phyloP scores from a whole-genome alignment of 1,140 invertebrate species.

The Drosophila paulistorum region DNA sequence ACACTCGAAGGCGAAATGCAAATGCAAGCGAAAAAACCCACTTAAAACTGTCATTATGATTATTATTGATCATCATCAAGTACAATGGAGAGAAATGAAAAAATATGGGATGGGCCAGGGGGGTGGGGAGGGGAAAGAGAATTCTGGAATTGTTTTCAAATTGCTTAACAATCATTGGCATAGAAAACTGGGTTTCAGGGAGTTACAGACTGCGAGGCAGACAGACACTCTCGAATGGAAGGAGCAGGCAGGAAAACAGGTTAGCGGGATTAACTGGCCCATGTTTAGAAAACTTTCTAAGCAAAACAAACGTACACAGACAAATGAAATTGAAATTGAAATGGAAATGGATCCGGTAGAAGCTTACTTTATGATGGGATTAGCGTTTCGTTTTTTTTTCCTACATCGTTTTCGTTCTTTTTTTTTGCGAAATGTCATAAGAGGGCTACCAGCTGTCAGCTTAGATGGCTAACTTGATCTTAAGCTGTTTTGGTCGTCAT shows the following conservation, averaged over 20 bases:
- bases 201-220: neutral
- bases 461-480: constrained; percentile 80
- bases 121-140: constrained; percentile 24
- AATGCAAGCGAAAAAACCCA: constrained; percentile 61
- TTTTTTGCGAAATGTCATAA: constrained; percentile 53
- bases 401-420: constrained; percentile 17
- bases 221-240: constrained; percentile 19
- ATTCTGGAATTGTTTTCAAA: constrained; percentile 50
- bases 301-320: constrained; percentile 42
- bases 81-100: neutral
- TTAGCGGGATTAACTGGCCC: constrained; percentile 67
- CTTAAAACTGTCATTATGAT: constrained; percentile 80
- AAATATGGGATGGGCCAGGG: neutral
- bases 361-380: constrained; percentile 69
- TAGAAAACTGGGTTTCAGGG: constrained; percentile 33
- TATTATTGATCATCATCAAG: constrained; percentile 77
- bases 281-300: constrained; percentile 78
- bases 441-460: constrained; percentile 76
- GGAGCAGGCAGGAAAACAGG: constrained; percentile 43
- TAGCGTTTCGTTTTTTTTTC: constrained; percentile 47
- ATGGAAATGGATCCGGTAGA: constrained; percentile 46
- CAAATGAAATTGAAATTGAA: constrained; percentile 69
- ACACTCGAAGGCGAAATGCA: constrained; percentile 53
- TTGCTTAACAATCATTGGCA: constrained; percentile 56
- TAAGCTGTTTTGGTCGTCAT: constrained; percentile 81